Conservation (phyloP, 1,140 invertebrate species). For the Rhysida immarginata region DNA sequence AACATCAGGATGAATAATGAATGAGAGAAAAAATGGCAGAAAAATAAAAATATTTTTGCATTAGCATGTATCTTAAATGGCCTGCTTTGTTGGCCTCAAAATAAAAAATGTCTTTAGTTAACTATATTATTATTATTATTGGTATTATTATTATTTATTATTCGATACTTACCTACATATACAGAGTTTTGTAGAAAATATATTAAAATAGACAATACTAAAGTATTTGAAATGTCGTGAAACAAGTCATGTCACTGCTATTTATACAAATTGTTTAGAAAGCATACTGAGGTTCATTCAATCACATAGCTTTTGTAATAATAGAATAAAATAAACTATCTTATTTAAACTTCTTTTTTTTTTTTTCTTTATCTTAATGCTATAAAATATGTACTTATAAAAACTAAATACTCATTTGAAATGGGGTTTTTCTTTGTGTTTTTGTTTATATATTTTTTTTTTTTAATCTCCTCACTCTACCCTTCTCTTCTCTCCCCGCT, state of each 20-base stretch:
- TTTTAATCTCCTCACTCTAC: no score
- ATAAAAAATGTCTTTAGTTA: not conserved
- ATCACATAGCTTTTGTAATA: not conserved
- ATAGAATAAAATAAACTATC: constrained; percentile 5
- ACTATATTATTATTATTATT: not conserved
- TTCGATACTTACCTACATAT: constrained; percentile 1
- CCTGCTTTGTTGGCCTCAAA: not conserved
- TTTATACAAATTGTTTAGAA: not conserved
- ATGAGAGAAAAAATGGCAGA: not conserved
- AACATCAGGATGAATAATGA: no score
- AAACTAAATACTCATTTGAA: constrained; percentile 6
- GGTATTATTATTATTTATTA: not conserved
- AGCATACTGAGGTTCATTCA: not conserved
- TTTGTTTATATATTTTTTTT: no score
- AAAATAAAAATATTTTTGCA: not conserved
- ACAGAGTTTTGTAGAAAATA: not conserved
- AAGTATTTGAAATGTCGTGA: not conserved
- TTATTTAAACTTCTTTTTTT: not conserved
- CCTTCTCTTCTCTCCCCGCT: no score
- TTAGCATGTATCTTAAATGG: not conserved
- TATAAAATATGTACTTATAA: constrained; percentile 3
- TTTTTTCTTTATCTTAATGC: not conserved
- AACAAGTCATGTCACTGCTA: not conserved
- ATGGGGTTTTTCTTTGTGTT: not conserved
- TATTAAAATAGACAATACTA: constrained; percentile 4